Base-by-base conservation (phyloP, 1,140 invertebrate genomes). In the Babylonia areolata region DNA sequence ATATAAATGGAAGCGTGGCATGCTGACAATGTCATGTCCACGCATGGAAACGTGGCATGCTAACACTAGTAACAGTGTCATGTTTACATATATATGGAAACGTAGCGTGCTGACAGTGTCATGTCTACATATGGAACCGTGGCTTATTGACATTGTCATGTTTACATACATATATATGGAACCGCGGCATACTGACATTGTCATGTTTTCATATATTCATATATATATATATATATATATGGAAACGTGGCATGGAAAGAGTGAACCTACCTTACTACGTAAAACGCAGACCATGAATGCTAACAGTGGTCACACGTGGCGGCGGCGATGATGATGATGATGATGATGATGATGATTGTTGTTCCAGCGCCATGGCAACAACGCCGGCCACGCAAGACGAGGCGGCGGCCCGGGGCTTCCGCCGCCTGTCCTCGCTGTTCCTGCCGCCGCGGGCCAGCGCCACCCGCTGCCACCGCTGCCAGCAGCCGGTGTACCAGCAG, bases 401-500 rank as follows among this genome's bases (percentile, higher is more conserved):
- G 0, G 88, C 91, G 0, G 87, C 88, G 33, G 91, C 92, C 37
- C 84, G 92, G 42, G 92, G 92, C 0, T 90, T 89, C 85, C 89
- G 89, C 23, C 87, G 92, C 15, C 87, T 93, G 40, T 91, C 90
- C 6, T 91, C 90, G 37, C 88, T 92, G n/a, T 93, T 91, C 83
- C 85, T 86, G 35, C 92, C 89, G 46, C 90, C 87, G 17, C 83
- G 88, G 28, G 23, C 87, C 5, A 89, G 92, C 78, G 78, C 85
- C 2, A 88, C 93, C 80, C 92, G 91, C 81, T 95, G 94, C 86
- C 86, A 91, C 82, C 89, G 95, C 37, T 95, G 94, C 87, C 89
- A 89, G 71, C 91, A 93, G 83, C 92, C 94, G 0, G 95, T 96
- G 0, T 96, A 96, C 90, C 95, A 95, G 40, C 94, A 95, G 84